Percentiles rank a stretch among this genome's conserved stretches.
Evolutionary conservation across 2,113 vertebrate genomes (phyloP).

Genomic region (Nannobrachium achirus): DNA sequence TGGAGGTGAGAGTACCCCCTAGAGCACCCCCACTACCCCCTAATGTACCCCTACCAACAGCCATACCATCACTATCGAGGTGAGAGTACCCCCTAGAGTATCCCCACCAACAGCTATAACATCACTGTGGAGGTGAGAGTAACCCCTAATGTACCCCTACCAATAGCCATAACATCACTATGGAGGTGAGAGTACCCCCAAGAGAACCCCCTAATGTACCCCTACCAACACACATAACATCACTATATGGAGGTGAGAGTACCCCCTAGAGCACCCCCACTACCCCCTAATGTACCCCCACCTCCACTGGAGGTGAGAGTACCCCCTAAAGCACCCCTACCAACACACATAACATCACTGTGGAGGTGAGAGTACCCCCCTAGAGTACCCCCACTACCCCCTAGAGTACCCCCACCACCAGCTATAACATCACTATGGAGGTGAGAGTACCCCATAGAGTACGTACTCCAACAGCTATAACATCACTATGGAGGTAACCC

Average conservation of each 20-base stretch:
- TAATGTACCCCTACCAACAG: background rate
- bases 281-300: conserved; percentile 85
- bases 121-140: conserved; percentile 46
- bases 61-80: background rate
- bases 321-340: background rate
- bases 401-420: conserved; percentile 88
- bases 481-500: background rate
- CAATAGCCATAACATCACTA: conserved; percentile 88
- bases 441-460: conserved; percentile 73
- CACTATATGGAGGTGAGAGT: background rate
- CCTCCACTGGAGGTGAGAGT: conserved; percentile 89
- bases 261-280: background rate
- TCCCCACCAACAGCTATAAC: conserved; percentile 83
- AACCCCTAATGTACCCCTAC: conserved; percentile 85
- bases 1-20: conserved; percentile 84
- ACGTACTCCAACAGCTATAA: no score
- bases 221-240: background rate
- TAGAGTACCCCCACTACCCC: background rate
- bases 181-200: conserved; percentile 87
- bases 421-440: conserved; percentile 94
- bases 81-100: background rate
- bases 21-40: no score
- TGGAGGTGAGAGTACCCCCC: background rate
- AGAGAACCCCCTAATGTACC: background rate
- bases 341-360: background rate